Base-by-base conservation (phyloP, 2,888 invertebrate species). In the Xylocampa areola region DNA sequence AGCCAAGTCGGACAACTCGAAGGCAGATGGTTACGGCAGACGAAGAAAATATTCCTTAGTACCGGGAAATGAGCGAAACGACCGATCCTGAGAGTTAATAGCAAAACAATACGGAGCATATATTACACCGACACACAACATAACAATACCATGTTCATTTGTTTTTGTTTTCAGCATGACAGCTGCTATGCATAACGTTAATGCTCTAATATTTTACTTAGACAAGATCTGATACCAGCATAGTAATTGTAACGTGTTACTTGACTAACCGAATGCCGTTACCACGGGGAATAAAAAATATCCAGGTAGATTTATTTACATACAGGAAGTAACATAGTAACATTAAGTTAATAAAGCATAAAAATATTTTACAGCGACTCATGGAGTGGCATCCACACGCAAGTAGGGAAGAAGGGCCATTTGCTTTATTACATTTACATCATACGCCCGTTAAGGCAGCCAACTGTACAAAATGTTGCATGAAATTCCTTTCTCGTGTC, bases 361-460 rank as follows among this genome's bases (percentile, higher is more conserved):
- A 87, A 87, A 85, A 87, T 87, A 87, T 84, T 88, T 85, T 83
- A 83, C 82, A 82, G 72, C 78, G 73, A 75, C 63, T 76, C 76
- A 79, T 79, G 81, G 83, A 84, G 85, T 80, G 82, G 73, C 79
- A 76, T 77, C 81, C 77, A 79, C 84, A 83, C 81, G 80, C 77
- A 79, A 86, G 84, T 79, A 79, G 78, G 69, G 69, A 81, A 84
- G 81, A 81, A 85, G 84, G 78, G 75, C 84, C 88, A 90, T 90
- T 89, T 89, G 70, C 83, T 85, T 88, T 90, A 90, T 90, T 89
- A 89, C 89, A 89, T 90, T 90, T 86, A 88, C 90, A 90, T 90
- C 85, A 86, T 81, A 83, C 78, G 78, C 80, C 87, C 86, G 84
- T 89, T 88, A 88, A 82, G 83, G 82, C 85, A 82, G 79, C 79